Percentiles rank a stretch among this genome's conserved stretches.
Evolutionary conservation across 2,888 invertebrate species (phyloP).

Genomic region (Protodeltote pygarga): DNA sequence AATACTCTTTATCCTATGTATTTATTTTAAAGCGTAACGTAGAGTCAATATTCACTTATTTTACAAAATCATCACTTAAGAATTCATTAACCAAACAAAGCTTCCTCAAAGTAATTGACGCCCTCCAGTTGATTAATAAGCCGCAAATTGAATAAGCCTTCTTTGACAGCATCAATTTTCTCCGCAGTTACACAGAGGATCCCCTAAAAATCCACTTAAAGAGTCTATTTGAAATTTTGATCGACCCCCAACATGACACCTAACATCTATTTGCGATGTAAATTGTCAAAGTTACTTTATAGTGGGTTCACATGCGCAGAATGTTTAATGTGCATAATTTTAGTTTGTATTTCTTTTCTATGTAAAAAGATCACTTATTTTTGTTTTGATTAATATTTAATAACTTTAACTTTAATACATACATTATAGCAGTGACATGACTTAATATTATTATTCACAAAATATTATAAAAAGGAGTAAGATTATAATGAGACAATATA

Average conservation of each 20-base stretch:
- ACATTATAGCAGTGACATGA: too few species aligned
- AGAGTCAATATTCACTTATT: constrained; percentile 17
- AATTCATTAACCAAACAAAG: constrained; percentile 66
- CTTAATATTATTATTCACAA: too few species aligned
- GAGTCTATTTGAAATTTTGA: constrained; percentile 85
- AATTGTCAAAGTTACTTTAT: constrained; percentile 79
- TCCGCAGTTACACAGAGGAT: constrained; percentile 70
- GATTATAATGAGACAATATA: too few species aligned
- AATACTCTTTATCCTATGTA: too few species aligned
- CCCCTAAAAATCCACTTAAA: constrained; percentile 84
- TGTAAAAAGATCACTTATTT: too few species aligned
- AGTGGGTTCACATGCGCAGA: constrained; percentile 64
- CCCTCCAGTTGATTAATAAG: constrained; percentile 79
- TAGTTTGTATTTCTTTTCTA: too few species aligned
- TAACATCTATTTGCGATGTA: constrained; percentile 84
- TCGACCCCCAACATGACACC: constrained; percentile 83
- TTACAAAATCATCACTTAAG: constrained; percentile 40
- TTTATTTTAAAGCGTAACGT: too few species aligned
- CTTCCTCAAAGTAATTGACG: constrained; percentile 54
- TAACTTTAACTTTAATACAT: too few species aligned
- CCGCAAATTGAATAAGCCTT: constrained; percentile 80
- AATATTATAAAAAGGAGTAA: too few species aligned
- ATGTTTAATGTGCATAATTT: background rate
- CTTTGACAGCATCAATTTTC: constrained; percentile 86
- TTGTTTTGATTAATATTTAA: too few species aligned